Evolutionary conservation across 2,888 invertebrate genomes (phyloP), one percentile per base, ranked within the genome.

Genomic region (Oscheius sp.): DNA sequence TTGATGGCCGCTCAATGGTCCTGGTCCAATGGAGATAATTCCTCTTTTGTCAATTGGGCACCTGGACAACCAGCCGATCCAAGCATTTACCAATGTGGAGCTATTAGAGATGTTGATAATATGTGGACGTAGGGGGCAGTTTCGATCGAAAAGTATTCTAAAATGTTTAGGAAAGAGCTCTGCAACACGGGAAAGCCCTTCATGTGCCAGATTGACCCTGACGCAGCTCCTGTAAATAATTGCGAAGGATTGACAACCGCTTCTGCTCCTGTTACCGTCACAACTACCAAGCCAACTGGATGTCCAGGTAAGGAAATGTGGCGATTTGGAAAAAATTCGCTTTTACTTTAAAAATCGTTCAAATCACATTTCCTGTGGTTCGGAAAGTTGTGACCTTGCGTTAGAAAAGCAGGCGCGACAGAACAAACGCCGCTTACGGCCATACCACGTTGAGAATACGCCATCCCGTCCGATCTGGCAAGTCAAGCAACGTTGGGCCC

Each of bases 121-220:
- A 2, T 23, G 55, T 55, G 55, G 55, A 55, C 55, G 55, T 55
- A 55, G 21, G 49, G 23, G 21, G 13, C n/a, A n/a, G n/a, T 49
- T n/a, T n/a, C 5, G 13, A 7, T 49, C 49, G 53, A 55, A 55
- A 7, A 13, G 13, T 23, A 23, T 55, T 18, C 3, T 21, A 45
- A 45, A 52, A 16, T 18, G 7, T 55, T 55, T 55, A 55, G 55
- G 23, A 55, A 55, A 23, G 55, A 55, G 25, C 16, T 25, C 12
- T 55, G 55, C 25, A 23, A 6, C 21, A 23, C 55, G 2, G 12
- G 2, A 3, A 55, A 25, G 23, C 55, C 55, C 23, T 55, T 23
- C 25, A 21, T 55, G 18, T 55, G 55, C 25, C 13, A 16, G 21
- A 55, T 55, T 21, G 21, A 21, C 21, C 55, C 55, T 23, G 49